These are phyloP conservation scores for Spea multiplicata DNA, from an alignment of 2,113 vertebrate genomes.

Conservation along the genomic window DNA sequence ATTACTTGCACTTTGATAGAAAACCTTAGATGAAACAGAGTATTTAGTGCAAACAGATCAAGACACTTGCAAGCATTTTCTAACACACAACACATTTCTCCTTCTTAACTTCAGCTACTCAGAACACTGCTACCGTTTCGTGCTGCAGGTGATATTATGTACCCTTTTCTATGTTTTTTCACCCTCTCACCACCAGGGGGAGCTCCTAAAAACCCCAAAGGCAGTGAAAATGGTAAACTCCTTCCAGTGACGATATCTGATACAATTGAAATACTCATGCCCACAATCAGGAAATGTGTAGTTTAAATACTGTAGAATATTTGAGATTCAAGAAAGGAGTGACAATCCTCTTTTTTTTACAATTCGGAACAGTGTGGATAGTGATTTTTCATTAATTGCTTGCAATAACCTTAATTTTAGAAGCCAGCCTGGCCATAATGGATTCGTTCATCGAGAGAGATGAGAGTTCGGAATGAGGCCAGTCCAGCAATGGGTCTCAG, in stretches of 20 bases:
- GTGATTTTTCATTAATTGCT: neutral
- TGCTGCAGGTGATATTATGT: neutral
- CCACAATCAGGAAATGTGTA: slow-evolving; percentile 10
- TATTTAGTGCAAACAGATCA: neutral
- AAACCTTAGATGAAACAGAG: neutral
- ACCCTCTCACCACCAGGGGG: neutral
- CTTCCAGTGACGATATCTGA: slow-evolving; percentile 8
- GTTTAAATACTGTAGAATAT: slow-evolving; percentile 28
- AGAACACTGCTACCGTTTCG: neutral
- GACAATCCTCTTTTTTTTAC: neutral
- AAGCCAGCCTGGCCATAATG: neutral
- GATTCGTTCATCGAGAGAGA: slow-evolving; percentile 1
- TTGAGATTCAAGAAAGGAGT: neutral
- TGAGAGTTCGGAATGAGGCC: neutral
- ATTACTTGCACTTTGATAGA: neutral
- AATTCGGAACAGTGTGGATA: neutral
- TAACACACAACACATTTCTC: neutral
- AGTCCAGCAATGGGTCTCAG: slow-evolving; percentile 32
- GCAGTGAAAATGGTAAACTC: neutral
- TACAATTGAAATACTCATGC: slow-evolving; percentile 21
- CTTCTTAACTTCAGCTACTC: neutral
- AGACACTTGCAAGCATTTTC: neutral
- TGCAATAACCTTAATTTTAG: slow-evolving; percentile 16
- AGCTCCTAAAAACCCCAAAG: neutral
- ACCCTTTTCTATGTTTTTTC: neutral